Conservation (phyloP, 1,140 invertebrate genomes). For the Dryas iulia region DNA sequence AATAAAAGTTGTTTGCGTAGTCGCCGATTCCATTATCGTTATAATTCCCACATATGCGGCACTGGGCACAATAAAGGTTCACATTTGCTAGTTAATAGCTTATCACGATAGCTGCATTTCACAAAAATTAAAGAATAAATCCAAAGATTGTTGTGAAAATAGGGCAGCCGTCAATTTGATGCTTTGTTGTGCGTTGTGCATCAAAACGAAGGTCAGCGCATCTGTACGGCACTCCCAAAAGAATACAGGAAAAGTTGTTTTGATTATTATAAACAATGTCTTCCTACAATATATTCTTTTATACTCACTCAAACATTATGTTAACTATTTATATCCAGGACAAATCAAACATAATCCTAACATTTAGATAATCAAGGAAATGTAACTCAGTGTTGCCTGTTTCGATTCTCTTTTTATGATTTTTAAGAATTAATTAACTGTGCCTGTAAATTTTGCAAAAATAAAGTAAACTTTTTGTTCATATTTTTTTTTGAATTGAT, state of each 20-base stretch:
- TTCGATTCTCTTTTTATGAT: not conserved
- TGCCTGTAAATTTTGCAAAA: not conserved
- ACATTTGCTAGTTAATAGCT: conserved; percentile 41
- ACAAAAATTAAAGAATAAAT: conserved; percentile 61
- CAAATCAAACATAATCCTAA: conserved; percentile 76
- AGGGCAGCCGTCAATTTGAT: conserved; percentile 81
- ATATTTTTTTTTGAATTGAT: not conserved
- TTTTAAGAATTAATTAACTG: not conserved
- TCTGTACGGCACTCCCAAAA: conserved; percentile 75
- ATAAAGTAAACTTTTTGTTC: not conserved
- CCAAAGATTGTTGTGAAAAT: conserved; percentile 79
- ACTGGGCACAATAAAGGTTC: conserved; percentile 52
- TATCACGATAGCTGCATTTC: conserved; percentile 45
- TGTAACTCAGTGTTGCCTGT: conserved; percentile 60
- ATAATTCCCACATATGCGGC: conserved; percentile 67
- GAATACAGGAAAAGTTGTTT: conserved; percentile 44
- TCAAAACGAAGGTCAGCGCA: conserved; percentile 81
- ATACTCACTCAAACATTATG: conserved; percentile 77
- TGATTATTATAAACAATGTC: conserved; percentile 41
- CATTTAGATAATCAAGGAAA: conserved; percentile 75
- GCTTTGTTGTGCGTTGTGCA: conserved; percentile 81
- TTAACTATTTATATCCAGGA: conserved; percentile 69
- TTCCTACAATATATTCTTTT: conserved; percentile 46
- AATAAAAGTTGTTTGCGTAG: conserved; percentile 72
- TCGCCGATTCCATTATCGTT: conserved; percentile 66